A percentile compares a stretch with the other conserved stretches of the same genome.
Conservation (phyloP, 2,113 vertebrate species). For the Tetrax tetrax region DNA sequence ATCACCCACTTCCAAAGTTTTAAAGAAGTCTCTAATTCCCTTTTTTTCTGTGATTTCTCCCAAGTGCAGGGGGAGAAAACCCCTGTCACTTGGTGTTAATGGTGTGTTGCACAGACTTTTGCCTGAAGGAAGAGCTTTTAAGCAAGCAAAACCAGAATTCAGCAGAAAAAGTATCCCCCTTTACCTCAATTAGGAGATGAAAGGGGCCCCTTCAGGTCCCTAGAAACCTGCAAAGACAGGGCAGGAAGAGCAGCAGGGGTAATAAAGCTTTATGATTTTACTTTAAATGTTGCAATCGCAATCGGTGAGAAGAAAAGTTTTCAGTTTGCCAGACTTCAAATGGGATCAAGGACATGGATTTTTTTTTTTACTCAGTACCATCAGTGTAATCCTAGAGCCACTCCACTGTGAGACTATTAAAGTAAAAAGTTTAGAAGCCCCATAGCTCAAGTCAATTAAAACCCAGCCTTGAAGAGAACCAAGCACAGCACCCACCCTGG, state of each 20-base stretch:
- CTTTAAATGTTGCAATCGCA: not conserved
- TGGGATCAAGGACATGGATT: not conserved
- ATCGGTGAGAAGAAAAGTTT: not conserved
- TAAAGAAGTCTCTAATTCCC: not conserved
- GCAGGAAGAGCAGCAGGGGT: not conserved
- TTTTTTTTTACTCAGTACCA: not conserved
- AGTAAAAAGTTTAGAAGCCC: not conserved
- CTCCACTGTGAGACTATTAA: not conserved
- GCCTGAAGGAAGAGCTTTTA: conserved; percentile 67
- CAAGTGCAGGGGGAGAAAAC: conserved; percentile 4
- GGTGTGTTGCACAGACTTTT: not conserved
- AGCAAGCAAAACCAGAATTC: conserved; percentile 49
- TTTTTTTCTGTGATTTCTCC: conserved; percentile 13
- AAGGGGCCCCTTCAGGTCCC: not conserved
- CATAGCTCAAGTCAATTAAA: not conserved
- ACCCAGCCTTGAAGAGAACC: not conserved
- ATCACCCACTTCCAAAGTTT: not conserved
- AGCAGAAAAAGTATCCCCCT: conserved; percentile 48
- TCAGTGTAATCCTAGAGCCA: not conserved
- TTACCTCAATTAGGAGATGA: conserved; percentile 42
- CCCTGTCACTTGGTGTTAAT: conserved; percentile 47
- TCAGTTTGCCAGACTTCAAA: not conserved
- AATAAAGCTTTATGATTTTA: not conserved
- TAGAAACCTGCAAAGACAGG: not conserved
- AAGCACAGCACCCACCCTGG: not conserved